A percentile compares a stretch with the other conserved stretches of the same genome.
These are phyloP conservation scores for Raja brachyura DNA, from an alignment of 2,113 vertebrate genomes.

Conservation along the genomic window DNA sequence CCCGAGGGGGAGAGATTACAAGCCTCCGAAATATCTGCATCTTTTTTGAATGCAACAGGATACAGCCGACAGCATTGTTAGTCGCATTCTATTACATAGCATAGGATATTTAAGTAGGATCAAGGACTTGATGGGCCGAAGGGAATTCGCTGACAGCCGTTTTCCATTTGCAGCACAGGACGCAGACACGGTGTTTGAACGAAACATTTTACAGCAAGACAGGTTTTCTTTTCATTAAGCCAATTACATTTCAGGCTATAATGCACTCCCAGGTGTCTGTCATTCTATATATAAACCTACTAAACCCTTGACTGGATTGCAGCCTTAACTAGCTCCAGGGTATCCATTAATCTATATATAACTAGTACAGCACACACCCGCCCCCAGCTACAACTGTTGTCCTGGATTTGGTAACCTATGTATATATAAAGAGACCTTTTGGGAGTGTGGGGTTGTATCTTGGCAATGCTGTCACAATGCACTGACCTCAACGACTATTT, in stretches of 20 bases:
- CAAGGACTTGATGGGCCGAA: neutral
- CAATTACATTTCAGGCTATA: neutral
- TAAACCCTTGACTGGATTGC: neutral
- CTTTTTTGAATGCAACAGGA: neutral
- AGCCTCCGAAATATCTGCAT: neutral
- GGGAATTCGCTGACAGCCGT: too few relatives aligned
- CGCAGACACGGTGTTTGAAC: neutral
- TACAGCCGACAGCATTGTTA: neutral
- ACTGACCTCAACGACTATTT: conserved; percentile 1
- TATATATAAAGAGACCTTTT: conserved; percentile 27
- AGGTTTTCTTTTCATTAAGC: neutral
- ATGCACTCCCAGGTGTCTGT: neutral
- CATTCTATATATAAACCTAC: neutral
- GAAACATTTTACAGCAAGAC: neutral
- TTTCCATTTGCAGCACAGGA: neutral
- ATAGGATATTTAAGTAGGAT: neutral
- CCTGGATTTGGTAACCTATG: conserved; percentile 1
- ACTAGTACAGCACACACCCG: too few relatives aligned
- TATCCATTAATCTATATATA: conserved; percentile 9
- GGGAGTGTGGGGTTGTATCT: neutral
- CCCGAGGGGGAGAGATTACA: neutral
- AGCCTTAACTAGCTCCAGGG: neutral
- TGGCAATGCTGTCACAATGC: neutral
- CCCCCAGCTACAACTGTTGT: neutral
- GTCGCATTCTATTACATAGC: neutral